phyloP scores from a whole-genome alignment of 1,140 invertebrate genomes.

The Bombus pascuorum region DNA sequence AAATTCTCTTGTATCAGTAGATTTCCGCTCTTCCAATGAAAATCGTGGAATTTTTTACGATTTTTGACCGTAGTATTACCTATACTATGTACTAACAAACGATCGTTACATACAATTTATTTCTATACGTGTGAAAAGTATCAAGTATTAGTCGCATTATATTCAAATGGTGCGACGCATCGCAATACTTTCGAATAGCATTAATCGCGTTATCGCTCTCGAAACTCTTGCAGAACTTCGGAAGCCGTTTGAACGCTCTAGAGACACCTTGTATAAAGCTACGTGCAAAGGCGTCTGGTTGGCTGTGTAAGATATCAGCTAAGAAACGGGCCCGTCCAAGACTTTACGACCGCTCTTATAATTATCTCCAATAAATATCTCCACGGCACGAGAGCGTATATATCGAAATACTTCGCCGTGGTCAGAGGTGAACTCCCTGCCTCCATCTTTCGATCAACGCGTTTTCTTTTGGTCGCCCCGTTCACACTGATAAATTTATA shows the following conservation, averaged over 20 bases:
- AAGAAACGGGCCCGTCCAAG: conserved; percentile 72
- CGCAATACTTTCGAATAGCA: background rate
- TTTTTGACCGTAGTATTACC: too few species aligned
- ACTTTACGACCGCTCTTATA: conserved; percentile 82
- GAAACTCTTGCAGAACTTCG: background rate
- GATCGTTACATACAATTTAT: background rate
- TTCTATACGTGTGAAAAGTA: background rate
- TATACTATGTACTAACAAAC: too few species aligned
- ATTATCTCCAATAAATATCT: conserved; percentile 83
- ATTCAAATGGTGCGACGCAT: background rate
- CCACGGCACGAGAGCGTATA: conserved; percentile 79
- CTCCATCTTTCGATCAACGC: conserved; percentile 81
- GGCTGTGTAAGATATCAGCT: conserved; percentile 75
- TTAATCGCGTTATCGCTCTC: background rate
- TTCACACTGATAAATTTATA: conserved; percentile 81
- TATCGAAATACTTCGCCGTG: conserved; percentile 77
- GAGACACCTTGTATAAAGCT: conserved; percentile 64
- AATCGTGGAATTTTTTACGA: too few species aligned
- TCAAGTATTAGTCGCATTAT: background rate
- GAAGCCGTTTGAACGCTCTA: background rate
- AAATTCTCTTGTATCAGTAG: too few species aligned
- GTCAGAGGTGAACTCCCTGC: conserved; percentile 77
- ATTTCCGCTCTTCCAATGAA: background rate
- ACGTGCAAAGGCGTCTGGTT: conserved; percentile 52
- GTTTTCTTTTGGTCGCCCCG: conserved; percentile 75